phyloP scores from a whole-genome alignment of 1,140 invertebrate species.

The Kradibia gibbosae region DNA sequence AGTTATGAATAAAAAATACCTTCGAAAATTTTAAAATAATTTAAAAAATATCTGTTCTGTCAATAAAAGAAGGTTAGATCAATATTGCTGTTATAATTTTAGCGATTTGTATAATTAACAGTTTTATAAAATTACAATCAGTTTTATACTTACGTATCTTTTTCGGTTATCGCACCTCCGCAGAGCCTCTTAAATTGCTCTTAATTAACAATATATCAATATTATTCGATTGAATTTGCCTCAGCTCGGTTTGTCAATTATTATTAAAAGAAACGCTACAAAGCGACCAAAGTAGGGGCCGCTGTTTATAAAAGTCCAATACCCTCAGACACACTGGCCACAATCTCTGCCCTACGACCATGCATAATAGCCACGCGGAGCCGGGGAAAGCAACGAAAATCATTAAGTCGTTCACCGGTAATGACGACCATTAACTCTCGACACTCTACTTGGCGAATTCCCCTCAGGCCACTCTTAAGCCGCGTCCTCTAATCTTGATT shows the following conservation, averaged over 20 bases:
- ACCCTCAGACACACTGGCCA: background rate
- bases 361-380: background rate
- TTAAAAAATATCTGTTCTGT: too few species aligned
- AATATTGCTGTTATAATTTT: too few species aligned
- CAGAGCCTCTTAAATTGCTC: background rate
- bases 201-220: background rate
- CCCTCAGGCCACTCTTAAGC: background rate
- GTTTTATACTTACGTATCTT: too few species aligned
- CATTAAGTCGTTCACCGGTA: background rate
- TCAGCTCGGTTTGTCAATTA: background rate
- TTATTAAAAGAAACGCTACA: background rate
- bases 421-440: background rate
- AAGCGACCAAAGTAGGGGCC: background rate
- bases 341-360: background rate
- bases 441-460: background rate
- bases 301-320: constrained; percentile 1
- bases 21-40: too few species aligned
- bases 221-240: background rate
- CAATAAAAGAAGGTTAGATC: too few species aligned
- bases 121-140: too few species aligned
- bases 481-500: background rate
- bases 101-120: too few species aligned
- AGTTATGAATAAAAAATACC: too few species aligned
- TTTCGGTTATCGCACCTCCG: too few species aligned
- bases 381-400: constrained; percentile 22